These are phyloP conservation scores for Ciconia maguari DNA, from an alignment of 2,113 vertebrate genomes.

Conservation along the genomic window DNA sequence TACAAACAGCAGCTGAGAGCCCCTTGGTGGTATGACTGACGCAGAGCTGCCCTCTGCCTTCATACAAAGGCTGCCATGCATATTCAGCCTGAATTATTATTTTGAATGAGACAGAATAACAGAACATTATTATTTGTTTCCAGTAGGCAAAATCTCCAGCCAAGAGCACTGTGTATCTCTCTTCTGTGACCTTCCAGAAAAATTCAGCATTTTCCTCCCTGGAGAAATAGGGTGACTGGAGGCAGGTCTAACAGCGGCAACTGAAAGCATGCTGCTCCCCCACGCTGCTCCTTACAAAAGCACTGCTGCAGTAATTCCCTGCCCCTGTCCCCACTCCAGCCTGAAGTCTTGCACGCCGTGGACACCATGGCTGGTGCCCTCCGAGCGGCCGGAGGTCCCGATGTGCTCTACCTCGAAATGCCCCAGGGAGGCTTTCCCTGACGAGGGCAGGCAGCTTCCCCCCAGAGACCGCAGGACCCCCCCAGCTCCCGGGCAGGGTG, in stretches of 20 bases:
- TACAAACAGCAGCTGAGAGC: neutral
- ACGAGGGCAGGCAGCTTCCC: neutral
- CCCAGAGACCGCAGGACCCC: neutral
- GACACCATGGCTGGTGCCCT: neutral
- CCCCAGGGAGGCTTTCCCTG: neutral
- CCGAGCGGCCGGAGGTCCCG: neutral
- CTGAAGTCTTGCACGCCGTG: rapidly evolving
- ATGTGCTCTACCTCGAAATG: rapidly evolving
- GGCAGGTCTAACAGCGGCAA: rapidly evolving
- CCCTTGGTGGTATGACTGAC: rapidly evolving
- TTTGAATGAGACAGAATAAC: neutral
- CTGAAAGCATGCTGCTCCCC: neutral
- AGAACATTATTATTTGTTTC: neutral
- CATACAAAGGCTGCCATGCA: neutral
- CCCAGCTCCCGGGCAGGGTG: neutral
- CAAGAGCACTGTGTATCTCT: neutral
- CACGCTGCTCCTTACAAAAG: neutral
- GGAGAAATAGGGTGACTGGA: neutral
- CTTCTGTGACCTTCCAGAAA: neutral
- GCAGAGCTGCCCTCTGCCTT: neutral
- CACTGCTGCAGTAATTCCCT: neutral
- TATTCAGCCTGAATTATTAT: neutral
- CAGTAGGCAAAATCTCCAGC: neutral
- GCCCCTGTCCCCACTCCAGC: neutral
- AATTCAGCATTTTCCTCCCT: neutral